A percentile compares a stretch with the other conserved stretches of the same genome.
These are phyloP conservation scores for Brachyptera putata DNA, from an alignment of 2,888 invertebrate species.

Conservation along the genomic window DNA sequence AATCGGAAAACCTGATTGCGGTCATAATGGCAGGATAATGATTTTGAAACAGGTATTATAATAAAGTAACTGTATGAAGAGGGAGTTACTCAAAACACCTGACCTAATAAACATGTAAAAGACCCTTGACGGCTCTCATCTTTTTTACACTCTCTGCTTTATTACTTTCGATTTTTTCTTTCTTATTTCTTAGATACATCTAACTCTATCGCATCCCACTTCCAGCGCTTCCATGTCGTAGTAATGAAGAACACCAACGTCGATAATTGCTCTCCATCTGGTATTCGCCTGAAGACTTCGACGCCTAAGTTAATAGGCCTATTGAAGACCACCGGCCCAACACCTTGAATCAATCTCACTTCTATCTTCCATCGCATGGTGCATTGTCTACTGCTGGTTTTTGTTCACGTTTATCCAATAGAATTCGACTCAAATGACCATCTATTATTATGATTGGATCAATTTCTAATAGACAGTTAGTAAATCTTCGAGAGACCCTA, in stretches of 20 bases:
- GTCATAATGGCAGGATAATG: not conserved
- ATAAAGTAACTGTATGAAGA: not conserved
- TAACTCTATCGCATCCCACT: slow-evolving; percentile 17
- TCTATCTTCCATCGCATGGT: not conserved
- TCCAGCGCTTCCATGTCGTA: not conserved
- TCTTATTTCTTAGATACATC: slow-evolving; percentile 9
- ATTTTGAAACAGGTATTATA: not conserved
- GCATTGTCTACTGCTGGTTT: slow-evolving; percentile 7
- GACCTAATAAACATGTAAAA: slow-evolving; percentile 27
- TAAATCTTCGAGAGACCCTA: not conserved
- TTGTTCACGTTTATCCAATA: slow-evolving; percentile 14
- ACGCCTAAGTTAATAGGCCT: slow-evolving; percentile 14
- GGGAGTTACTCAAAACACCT: slow-evolving; percentile 15
- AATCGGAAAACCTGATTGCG: too few species aligned
- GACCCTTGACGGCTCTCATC: slow-evolving; percentile 14
- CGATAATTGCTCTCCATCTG: slow-evolving; percentile 37
- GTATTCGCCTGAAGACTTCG: slow-evolving; percentile 19
- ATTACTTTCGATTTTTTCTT: slow-evolving; percentile 22
- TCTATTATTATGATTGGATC: slow-evolving; percentile 19
- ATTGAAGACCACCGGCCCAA: slow-evolving; percentile 19
- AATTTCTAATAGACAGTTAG: slow-evolving; percentile 17
- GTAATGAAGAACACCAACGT: slow-evolving; percentile 40
- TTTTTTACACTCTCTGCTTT: slow-evolving; percentile 18
- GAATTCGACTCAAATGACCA: slow-evolving; percentile 8
- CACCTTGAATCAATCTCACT: slow-evolving; percentile 9